Evolutionary conservation across 64 coral and sea anemone species (phyloP).

Genomic region (Montipora capricornis): DNA sequence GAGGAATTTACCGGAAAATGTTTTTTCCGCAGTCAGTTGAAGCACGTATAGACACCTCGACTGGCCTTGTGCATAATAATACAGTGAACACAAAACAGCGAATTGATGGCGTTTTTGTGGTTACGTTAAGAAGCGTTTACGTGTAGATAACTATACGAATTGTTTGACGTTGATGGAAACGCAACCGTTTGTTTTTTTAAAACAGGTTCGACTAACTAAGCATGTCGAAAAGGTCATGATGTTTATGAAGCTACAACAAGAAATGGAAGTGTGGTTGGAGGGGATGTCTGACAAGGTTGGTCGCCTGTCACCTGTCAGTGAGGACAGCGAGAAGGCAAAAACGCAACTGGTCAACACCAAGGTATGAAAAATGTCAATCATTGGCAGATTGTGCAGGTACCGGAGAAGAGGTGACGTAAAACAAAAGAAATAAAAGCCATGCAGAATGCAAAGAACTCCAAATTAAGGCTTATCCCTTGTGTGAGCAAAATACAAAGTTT

Average conservation of each 20-base stretch:
- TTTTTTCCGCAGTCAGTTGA: not conserved
- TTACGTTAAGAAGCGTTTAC: not conserved
- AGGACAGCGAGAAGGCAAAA: slow-evolving; percentile 85
- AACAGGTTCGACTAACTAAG: slow-evolving; percentile 59
- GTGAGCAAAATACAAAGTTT: too few relatives aligned
- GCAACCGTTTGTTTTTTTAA: not conserved
- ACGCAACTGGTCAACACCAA: slow-evolving; percentile 64
- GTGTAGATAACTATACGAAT: not conserved
- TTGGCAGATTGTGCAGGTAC: too few relatives aligned
- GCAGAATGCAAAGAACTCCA: too few relatives aligned
- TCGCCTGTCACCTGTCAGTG: slow-evolving; percentile 59
- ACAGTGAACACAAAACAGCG: too few relatives aligned
- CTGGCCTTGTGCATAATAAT: not conserved
- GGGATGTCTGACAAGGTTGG: slow-evolving; percentile 75
- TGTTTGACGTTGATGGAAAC: not conserved
- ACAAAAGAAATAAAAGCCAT: too few relatives aligned
- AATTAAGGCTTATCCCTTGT: too few relatives aligned
- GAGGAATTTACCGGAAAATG: not conserved
- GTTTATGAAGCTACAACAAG: slow-evolving; percentile 73
- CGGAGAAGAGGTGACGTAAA: too few relatives aligned
- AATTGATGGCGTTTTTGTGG: too few relatives aligned
- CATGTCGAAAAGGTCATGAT: slow-evolving; percentile 68
- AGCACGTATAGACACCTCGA: not conserved
- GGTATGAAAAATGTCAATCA: slow-evolving; percentile 24
- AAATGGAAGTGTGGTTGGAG: slow-evolving; percentile 76